Percentiles rank a stretch among this genome's conserved stretches.
Evolutionary conservation across 2,113 vertebrate genomes (phyloP).

Genomic region (Turdus rufiventris): DNA sequence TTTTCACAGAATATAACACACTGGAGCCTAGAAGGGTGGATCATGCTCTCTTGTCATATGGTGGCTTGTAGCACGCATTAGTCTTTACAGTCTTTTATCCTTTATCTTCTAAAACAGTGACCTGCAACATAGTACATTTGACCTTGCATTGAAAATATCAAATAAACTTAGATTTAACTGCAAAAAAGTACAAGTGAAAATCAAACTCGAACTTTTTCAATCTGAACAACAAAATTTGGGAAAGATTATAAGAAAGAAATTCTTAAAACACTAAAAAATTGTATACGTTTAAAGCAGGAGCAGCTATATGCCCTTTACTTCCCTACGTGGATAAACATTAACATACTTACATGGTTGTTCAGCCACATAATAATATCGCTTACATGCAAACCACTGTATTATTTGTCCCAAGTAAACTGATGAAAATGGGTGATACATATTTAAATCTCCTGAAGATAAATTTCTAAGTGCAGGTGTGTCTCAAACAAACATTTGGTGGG

Average conservation of each 20-base stretch:
- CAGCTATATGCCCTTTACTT: not conserved
- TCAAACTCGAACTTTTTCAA: not conserved
- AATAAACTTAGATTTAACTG: not conserved
- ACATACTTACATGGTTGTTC: not conserved
- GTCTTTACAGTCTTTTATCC: not conserved
- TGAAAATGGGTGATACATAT: not conserved
- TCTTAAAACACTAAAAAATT: not conserved
- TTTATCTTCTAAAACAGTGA: not conserved
- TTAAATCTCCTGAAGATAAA: not conserved
- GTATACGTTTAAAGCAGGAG: not conserved
- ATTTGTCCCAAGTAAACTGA: conserved; percentile 39
- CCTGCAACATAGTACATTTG: not conserved
- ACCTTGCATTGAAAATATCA: not conserved
- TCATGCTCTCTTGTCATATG: not conserved
- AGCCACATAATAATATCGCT: conserved; percentile 10
- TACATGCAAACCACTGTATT: not conserved
- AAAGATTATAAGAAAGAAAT: not conserved
- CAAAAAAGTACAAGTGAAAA: not conserved
- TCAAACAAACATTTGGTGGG: not conserved
- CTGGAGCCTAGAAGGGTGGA: not conserved
- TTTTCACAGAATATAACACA: not conserved
- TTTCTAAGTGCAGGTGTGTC: conserved; percentile 20
- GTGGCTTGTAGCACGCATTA: not conserved
- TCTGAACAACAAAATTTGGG: not conserved
- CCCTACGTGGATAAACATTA: not conserved